Evolutionary conservation across 1,140 invertebrate species (phyloP).

Genomic region (Melanaphis sacchari): DNA sequence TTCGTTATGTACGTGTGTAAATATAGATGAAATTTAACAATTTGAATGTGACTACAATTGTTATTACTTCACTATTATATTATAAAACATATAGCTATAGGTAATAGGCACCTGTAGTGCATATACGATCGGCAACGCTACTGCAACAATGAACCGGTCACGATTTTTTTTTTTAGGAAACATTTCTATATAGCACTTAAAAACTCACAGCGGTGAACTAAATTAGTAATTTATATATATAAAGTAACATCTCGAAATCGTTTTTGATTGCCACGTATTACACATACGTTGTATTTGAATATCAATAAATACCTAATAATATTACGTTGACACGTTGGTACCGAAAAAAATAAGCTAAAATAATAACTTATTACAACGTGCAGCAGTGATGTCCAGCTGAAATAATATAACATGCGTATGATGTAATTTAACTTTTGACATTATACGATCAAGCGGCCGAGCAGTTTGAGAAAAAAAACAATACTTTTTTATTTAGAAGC

Average conservation of each 20-base stretch:
- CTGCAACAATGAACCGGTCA: constrained; percentile 1
- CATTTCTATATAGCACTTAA: constrained; percentile 30
- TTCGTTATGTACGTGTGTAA: background rate
- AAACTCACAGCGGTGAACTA: background rate
- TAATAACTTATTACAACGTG: background rate
- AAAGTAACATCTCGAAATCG: background rate
- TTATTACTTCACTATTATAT: background rate
- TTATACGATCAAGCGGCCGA: background rate
- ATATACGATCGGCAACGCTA: background rate
- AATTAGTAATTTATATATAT: constrained; percentile 28
- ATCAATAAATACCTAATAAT: constrained; percentile 22
- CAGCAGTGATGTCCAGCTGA: background rate
- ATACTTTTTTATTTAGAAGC: background rate
- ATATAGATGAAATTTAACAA: constrained; percentile 8
- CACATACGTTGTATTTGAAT: background rate
- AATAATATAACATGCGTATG: background rate
- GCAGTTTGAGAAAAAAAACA: background rate
- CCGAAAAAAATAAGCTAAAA: background rate
- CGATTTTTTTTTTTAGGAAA: constrained; percentile 48
- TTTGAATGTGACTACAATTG: background rate
- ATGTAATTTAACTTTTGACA: background rate
- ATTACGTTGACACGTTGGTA: background rate
- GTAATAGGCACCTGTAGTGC: background rate
- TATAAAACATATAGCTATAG: background rate
- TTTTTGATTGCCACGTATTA: constrained; percentile 27